Base-by-base conservation (phyloP, 2,113 vertebrate genomes). In the Microtus montanus region DNA sequence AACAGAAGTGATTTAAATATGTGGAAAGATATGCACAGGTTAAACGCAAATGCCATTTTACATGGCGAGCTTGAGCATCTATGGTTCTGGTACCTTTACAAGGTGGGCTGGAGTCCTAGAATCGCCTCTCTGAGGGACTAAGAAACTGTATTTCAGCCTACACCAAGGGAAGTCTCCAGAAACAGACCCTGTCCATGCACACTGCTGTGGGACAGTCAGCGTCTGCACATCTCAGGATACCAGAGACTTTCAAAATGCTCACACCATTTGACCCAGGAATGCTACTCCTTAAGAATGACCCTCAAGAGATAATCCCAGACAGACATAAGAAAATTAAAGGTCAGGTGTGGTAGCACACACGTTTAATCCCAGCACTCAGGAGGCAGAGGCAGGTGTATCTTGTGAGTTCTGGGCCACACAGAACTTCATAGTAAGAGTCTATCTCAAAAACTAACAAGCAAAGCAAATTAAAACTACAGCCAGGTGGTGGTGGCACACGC, bases 191-290 rank as follows among this genome's bases (percentile, higher is more conserved):
- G 28, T 8, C 24, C n/a, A 7, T 3, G 22, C 33, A 12, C n/a
- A 5, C 9, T 7, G 41, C n/a, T 5, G 0, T 0, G 52, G 52
- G 52, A 79, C 6, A 14, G 58, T 30, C 78, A 22, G 22, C 13
- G 19, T 79, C 90, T 49, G 30, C 26, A 17, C 2, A 4, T 52
- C 35, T 89, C 35, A 10, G 49, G 41, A 26, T 9, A 83, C 35
- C 15, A 14, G 33, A 7, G 58, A 26, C 58, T 73, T 61, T 88
- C 77, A 66, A 74, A 66, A 79, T 8, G 44, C 38, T 93, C 61
- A 75, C 2, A 24, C 44, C 26, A 17, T 24, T 82, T 73, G 30
- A 38, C 77, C 52, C 71, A 38, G 70, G 35, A 38, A 58, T 7
- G n/a, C 84, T n/a, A n/a, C 90, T 71, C 79, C 75, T 58, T n/a